These are phyloP conservation scores for Corythornis madagascariensis DNA, from an alignment of 2,113 vertebrate species.

Conservation along the genomic window DNA sequence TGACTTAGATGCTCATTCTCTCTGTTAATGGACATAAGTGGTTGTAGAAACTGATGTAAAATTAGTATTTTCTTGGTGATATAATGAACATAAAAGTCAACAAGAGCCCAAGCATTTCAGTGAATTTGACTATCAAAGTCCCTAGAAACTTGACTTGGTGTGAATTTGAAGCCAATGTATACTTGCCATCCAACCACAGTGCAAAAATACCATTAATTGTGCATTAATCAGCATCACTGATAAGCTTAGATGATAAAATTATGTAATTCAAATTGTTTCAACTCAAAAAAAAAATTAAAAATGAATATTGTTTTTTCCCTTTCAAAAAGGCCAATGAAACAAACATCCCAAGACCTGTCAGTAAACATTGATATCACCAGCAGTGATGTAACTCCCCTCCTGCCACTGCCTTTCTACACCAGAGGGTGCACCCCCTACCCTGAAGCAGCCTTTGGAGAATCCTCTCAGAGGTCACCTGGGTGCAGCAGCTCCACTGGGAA, in stretches of 20 bases:
- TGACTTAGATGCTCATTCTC: neutral
- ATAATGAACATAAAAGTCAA: neutral
- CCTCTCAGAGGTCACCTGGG: neutral
- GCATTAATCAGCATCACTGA: neutral
- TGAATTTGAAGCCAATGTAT: neutral
- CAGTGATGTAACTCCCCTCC: neutral
- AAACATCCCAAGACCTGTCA: neutral
- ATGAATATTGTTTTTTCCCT: neutral
- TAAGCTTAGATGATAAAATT: neutral
- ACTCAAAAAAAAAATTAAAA: no score
- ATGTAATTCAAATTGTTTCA: neutral
- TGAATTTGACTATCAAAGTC: neutral
- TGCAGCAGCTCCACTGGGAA: neutral
- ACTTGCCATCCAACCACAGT: neutral
- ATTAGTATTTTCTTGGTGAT: neutral
- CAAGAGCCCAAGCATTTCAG: neutral
- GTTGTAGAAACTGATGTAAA: neutral
- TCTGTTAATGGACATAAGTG: neutral
- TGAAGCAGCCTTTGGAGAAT: neutral
- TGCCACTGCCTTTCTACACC: neutral
- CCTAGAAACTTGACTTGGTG: neutral
- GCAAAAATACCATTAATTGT: neutral
- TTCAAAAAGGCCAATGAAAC: neutral
- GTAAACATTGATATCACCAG: fast-evolving
- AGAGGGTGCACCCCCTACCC: neutral